phyloP scores from a whole-genome alignment of 2,797 vertebrate species.

The Manis javanica region DNA sequence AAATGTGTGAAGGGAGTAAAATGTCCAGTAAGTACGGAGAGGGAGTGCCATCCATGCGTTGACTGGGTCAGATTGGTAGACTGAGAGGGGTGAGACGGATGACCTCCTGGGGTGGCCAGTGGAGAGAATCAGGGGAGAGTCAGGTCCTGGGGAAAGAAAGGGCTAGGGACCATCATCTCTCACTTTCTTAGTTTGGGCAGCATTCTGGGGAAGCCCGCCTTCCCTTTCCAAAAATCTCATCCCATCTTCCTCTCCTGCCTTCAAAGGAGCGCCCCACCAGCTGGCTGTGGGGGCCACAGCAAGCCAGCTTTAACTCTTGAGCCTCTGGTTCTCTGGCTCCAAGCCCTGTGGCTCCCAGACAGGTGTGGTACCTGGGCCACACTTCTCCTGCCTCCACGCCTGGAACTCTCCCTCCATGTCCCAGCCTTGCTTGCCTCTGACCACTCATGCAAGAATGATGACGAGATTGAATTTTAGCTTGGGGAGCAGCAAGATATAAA shows the following conservation, averaged over 20 bases:
- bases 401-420: fast-evolving
- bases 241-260: background rate
- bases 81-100: fast-evolving
- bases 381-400: background rate
- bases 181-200: background rate
- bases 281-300: background rate
- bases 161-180: background rate
- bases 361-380: background rate
- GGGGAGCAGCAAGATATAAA: constrained; percentile 69
- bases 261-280: background rate
- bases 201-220: background rate
- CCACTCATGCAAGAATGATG: background rate
- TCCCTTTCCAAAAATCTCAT: background rate
- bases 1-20: fast-evolving
- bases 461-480: background rate
- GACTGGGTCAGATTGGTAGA: background rate
- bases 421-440: background rate
- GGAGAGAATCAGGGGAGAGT: background rate
- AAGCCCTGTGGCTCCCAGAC: background rate
- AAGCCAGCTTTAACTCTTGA: fast-evolving
- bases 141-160: background rate
- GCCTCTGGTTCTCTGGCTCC: too few species aligned
- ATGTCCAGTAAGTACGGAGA: fast-evolving
- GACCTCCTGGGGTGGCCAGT: background rate
- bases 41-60: fast-evolving